These are phyloP conservation scores for Cryptocheilus praepositus DNA, from an alignment of 2,888 invertebrate species.

Conservation along the genomic window DNA sequence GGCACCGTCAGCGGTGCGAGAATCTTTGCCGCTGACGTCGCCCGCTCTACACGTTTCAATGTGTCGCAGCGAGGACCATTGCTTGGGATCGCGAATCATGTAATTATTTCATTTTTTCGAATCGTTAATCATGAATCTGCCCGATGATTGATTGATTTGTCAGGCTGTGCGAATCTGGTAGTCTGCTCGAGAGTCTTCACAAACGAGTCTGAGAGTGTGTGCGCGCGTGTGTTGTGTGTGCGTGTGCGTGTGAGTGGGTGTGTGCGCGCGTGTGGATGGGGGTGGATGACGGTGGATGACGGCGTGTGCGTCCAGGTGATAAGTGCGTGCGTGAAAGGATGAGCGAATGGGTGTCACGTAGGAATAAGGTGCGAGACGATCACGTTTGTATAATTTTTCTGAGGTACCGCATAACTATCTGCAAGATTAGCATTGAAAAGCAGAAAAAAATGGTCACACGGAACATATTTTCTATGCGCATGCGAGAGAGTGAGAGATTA, in stretches of 20 bases:
- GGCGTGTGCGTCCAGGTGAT: background rate
- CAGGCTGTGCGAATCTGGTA: conserved; percentile 74
- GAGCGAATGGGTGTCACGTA: no score
- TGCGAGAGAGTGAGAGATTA: conserved; percentile 34
- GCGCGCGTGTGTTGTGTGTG: conserved; percentile 11
- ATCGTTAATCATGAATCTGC: conserved; percentile 63
- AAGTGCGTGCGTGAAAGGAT: no score
- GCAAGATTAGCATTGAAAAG: background rate
- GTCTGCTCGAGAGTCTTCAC: conserved; percentile 47
- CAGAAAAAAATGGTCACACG: background rate
- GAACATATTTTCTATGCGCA: conserved; percentile 65
- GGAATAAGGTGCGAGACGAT: conserved; percentile 16
- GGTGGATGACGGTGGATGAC: conserved; percentile 4
- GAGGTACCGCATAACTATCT: conserved; percentile 9
- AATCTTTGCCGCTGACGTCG: no score
- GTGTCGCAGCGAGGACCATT: conserved; percentile 41
- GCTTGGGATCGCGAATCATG: conserved; percentile 42
- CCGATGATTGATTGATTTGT: conserved; percentile 67
- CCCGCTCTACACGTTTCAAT: conserved; percentile 9
- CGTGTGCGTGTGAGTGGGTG: conserved; percentile 23
- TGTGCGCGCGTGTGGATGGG: conserved; percentile 7
- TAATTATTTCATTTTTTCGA: conserved; percentile 49
- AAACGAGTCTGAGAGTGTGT: no score
- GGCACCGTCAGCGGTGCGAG: no score
- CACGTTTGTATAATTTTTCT: conserved; percentile 30